These are phyloP conservation scores for Pteronura brasiliensis DNA, from an alignment of 2,113 vertebrate genomes.

Conservation along the genomic window DNA sequence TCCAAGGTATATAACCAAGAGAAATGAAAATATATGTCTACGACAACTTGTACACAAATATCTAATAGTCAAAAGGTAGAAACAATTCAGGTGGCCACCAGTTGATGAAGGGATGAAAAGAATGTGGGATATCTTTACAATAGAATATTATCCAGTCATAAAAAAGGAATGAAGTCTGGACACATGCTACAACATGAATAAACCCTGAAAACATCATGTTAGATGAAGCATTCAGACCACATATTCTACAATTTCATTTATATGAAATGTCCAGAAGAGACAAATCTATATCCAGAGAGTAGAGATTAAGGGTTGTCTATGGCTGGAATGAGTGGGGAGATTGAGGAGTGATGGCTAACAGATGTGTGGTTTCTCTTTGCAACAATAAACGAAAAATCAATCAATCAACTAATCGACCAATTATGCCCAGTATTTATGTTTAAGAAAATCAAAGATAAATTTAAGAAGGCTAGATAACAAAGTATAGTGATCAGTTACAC, in stretches of 20 bases:
- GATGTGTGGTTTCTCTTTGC: background rate
- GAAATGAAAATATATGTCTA: background rate
- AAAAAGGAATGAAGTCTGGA: background rate
- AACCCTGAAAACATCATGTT: background rate
- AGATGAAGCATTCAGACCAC: background rate
- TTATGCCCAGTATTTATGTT: background rate
- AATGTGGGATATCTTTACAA: background rate
- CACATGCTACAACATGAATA: background rate
- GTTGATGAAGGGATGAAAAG: background rate
- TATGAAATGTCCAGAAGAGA: background rate
- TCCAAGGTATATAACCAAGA: background rate
- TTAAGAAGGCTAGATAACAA: background rate
- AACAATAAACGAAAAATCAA: background rate
- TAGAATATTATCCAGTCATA: background rate
- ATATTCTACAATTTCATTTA: background rate
- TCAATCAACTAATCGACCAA: background rate
- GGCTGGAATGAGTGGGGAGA: background rate
- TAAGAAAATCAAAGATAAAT: background rate
- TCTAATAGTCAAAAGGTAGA: background rate
- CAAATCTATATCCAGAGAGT: background rate
- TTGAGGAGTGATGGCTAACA: background rate
- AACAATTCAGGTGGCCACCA: background rate
- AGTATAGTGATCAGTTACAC: background rate
- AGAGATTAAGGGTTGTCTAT: background rate
- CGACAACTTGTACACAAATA: background rate